Evolutionary conservation across 2,113 vertebrate species (phyloP).

Genomic region (Pelvicachromis taeniatus): DNA sequence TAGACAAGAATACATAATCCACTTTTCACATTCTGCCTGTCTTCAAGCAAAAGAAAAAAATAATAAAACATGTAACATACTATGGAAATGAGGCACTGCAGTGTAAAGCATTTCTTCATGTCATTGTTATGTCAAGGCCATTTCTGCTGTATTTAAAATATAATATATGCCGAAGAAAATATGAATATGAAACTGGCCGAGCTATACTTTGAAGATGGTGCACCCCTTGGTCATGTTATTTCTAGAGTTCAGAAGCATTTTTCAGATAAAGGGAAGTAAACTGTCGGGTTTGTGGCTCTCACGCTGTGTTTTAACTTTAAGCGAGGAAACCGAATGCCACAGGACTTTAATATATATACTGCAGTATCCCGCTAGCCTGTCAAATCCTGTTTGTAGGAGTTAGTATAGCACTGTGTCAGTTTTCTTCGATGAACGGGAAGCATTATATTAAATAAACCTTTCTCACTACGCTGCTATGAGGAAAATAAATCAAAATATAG

Average conservation of each 20-base stretch:
- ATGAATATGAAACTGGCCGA: not conserved
- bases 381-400: not conserved
- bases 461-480: not conserved
- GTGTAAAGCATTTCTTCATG: not conserved
- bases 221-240: not conserved
- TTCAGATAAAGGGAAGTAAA: not conserved
- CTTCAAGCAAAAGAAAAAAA: conserved; percentile 44
- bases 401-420: not conserved
- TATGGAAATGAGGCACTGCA: conserved; percentile 44
- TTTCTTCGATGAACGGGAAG: conserved; percentile 25
- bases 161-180: not conserved
- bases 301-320: not conserved
- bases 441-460: conserved; percentile 8
- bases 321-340: not conserved
- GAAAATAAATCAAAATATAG: not conserved
- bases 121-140: conserved; percentile 12
- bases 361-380: conserved; percentile 1
- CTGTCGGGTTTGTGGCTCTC: not conserved
- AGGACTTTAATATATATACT: not conserved
- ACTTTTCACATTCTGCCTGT: conserved; percentile 12
- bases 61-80: conserved; percentile 42
- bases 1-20: conserved; percentile 41
- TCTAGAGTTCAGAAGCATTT: not conserved
- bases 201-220: not conserved
- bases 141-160: conserved; percentile 9